Percentiles rank a stretch among this genome's conserved stretches.
These are phyloP conservation scores for Venusia cambrica DNA, from an alignment of 2,888 invertebrate genomes.

Conservation along the genomic window DNA sequence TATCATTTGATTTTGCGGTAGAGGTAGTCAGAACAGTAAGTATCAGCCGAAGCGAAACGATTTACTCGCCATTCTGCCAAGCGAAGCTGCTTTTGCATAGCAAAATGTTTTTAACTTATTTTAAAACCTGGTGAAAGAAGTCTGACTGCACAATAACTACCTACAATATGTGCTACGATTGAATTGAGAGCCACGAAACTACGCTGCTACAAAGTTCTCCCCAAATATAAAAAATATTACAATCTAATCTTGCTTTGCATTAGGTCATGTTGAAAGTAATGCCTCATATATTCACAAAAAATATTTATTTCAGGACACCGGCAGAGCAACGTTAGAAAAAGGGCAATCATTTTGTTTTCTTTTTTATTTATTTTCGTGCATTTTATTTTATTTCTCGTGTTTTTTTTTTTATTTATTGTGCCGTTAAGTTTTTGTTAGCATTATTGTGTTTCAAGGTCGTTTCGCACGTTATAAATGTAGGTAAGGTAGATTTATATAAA, in stretches of 20 bases:
- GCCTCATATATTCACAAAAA: neutral
- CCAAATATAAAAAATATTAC: constrained; percentile 1
- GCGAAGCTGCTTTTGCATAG: too few species aligned
- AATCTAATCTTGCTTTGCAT: neutral
- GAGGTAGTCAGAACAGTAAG: too few species aligned
- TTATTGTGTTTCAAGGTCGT: constrained; percentile 15
- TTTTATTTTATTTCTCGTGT: constrained; percentile 55
- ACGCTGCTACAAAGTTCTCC: too few species aligned
- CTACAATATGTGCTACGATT: too few species aligned
- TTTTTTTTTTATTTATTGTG: constrained; percentile 25
- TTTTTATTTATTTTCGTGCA: constrained; percentile 55
- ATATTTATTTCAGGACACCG: constrained; percentile 54
- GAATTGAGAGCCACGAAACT: too few species aligned
- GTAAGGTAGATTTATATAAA: too few species aligned
- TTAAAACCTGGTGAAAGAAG: too few species aligned
- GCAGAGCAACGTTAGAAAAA: constrained; percentile 42
- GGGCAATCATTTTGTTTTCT: constrained; percentile 34
- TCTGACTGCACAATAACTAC: too few species aligned
- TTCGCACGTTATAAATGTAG: too few species aligned
- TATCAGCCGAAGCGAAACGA: neutral
- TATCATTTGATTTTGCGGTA: too few species aligned
- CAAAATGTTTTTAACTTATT: neutral
- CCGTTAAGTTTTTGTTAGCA: constrained; percentile 25
- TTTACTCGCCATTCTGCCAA: too few species aligned
- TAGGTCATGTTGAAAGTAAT: too few species aligned